Conservation (phyloP, 2,113 vertebrate species). For the Trogon surrucura region DNA sequence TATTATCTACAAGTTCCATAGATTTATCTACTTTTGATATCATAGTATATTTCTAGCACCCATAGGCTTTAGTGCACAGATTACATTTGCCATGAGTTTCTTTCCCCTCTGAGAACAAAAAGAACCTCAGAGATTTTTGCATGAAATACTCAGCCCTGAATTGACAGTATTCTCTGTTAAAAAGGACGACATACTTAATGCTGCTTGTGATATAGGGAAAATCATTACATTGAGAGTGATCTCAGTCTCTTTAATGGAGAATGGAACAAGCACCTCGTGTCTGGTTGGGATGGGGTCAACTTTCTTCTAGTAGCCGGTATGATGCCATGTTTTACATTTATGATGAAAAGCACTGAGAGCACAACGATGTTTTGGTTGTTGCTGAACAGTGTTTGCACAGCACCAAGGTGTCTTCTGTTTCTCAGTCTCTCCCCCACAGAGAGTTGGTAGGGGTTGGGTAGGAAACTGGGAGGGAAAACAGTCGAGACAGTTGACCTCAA, state of each 20-base stretch:
- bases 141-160: neutral
- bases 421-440: rapidly evolving
- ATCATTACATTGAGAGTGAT: neutral
- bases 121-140: neutral
- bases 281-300: neutral
- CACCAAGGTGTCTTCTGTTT: neutral
- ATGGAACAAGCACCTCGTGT: neutral
- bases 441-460: neutral
- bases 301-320: neutral
- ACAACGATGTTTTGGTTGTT: neutral
- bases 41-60: neutral
- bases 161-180: neutral
- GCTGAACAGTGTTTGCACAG: neutral
- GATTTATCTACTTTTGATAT: neutral
- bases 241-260: neutral
- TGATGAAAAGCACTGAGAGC: neutral
- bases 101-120: neutral
- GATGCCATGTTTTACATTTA: neutral
- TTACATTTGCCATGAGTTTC: neutral
- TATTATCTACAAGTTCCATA: neutral
- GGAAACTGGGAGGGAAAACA: neutral
- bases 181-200: neutral
- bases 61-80: neutral
- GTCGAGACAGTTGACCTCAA: no score
- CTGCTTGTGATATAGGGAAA: neutral